Evolutionary conservation across 2,113 vertebrate species (phyloP), one percentile per base, ranked within the genome.

Genomic region (Semnornis frantzii): DNA sequence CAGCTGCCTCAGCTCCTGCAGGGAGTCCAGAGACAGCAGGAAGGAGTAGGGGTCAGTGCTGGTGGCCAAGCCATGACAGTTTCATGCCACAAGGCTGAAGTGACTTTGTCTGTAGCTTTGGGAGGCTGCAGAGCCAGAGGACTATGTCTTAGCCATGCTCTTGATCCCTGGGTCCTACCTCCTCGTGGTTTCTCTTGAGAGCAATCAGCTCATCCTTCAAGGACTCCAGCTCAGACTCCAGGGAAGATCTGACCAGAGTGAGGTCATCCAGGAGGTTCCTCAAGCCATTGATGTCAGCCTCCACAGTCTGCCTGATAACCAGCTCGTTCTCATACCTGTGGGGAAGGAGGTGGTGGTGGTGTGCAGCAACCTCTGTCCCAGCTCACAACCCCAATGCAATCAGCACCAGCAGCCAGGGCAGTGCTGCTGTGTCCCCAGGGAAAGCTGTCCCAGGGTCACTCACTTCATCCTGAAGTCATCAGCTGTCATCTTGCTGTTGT

Each of bases 381-480:
- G 63, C 9, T 18, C 63, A 42, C 10, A 42, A 34, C 24, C 24
- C 24, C 34, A 39, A 6, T 62, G 23, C 37, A 18, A 64, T 8
- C 14, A 37, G 58, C 16, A 18, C 27, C 34, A 64, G 24, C 34
- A 27, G 25, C 27, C 37, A 18, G 37, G 62, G 37, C 34, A 17
- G 34, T 11, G 62, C 24, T 39, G 24, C 62, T 34, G 5, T 64
- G 62, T 27, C 37, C 19, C 63, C 63, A 39, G 62, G 27, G 62
- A 28, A 18, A 28, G 69, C 23, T 14, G 13, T 82, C 62, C 48
- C 5, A 18, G 52, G 28, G 48, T 31, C 25, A 96, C 97, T 96
- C 79, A 98, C 98, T 98, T 98, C 82, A 87, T 65, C 8, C 94
- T 93, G 97, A 98, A 98, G 96, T 98, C 98, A 5, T 98, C 98